Conservation (phyloP, 64 coral and sea anemone genomes). For the Orbicella faveolata region DNA sequence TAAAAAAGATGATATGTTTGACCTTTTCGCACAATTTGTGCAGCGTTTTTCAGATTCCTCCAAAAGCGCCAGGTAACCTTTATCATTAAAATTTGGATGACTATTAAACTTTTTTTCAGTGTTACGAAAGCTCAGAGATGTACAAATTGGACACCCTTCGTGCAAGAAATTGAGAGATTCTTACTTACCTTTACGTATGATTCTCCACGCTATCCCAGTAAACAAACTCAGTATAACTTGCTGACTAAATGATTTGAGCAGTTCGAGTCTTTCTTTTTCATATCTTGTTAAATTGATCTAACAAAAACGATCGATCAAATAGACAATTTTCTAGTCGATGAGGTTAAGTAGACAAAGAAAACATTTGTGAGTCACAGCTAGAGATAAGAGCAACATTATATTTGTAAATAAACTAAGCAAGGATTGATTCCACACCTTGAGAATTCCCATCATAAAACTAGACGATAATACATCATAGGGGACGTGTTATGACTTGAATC, state of each 20-base stretch:
- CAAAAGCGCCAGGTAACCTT: no score
- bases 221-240: background rate
- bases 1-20: no score
- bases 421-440: slow-evolving; percentile 15
- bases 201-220: background rate
- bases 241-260: background rate
- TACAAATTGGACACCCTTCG: no score
- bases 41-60: no score
- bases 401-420: background rate
- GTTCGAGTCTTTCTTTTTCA: background rate
- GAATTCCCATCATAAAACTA: slow-evolving; percentile 36
- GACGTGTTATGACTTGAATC: background rate
- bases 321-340: background rate
- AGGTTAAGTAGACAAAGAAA: background rate
- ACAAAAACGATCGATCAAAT: background rate
- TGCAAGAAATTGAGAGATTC: no score
- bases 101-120: no score
- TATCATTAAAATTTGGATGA: no score
- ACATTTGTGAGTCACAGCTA: background rate
- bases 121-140: no score
- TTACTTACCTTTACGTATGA: no score
- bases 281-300: background rate
- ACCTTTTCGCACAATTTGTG: no score
- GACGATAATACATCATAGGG: background rate
- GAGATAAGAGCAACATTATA: slow-evolving; percentile 7